Evolutionary conservation across 2,797 vertebrate species (phyloP).

Genomic region (Sebastolobus altivelis): DNA sequence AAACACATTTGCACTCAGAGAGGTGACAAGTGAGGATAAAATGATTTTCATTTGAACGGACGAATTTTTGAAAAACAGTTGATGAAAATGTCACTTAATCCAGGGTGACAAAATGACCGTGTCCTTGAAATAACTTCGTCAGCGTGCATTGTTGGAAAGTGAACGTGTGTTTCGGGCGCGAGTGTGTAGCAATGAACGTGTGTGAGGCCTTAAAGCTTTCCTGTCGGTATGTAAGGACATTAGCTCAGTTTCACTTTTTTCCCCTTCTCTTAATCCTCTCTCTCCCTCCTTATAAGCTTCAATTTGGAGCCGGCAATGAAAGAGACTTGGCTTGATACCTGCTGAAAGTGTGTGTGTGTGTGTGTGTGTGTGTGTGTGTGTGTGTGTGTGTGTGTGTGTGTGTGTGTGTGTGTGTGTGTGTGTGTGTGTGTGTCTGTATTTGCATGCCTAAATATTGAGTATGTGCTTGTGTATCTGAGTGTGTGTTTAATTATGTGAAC

Average conservation of each 20-base stretch:
- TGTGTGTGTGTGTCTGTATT: background rate
- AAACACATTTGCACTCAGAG: conserved; percentile 61
- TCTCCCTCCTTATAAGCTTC: conserved; percentile 34
- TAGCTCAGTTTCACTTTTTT: conserved; percentile 54
- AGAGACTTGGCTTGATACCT: conserved; percentile 35
- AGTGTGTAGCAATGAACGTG: conserved; percentile 10
- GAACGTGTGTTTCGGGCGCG: conserved; percentile 10
- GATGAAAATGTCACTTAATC: conserved; percentile 46
- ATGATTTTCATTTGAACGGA: conserved; percentile 51
- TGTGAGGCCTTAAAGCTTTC: conserved; percentile 39
- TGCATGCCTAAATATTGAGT: conserved; percentile 31
- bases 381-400: no score
- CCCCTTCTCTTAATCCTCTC: conserved; percentile 48
- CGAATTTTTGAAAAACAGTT: background rate
- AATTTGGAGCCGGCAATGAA: conserved; percentile 37
- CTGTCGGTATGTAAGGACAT: conserved; percentile 42
- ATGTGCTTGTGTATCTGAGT: conserved; percentile 24
- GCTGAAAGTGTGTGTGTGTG: background rate
- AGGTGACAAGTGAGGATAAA: conserved; percentile 65
- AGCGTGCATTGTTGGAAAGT: conserved; percentile 1
- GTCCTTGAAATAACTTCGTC: conserved; percentile 34
- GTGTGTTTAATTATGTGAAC: conserved; percentile 36
- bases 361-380: background rate
- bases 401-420: no score
- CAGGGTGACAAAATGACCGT: conserved; percentile 18